A percentile compares a stretch with the other conserved stretches of the same genome.
These are phyloP conservation scores for Eristalis arbustorum DNA, from an alignment of 2,888 invertebrate genomes.

Conservation along the genomic window DNA sequence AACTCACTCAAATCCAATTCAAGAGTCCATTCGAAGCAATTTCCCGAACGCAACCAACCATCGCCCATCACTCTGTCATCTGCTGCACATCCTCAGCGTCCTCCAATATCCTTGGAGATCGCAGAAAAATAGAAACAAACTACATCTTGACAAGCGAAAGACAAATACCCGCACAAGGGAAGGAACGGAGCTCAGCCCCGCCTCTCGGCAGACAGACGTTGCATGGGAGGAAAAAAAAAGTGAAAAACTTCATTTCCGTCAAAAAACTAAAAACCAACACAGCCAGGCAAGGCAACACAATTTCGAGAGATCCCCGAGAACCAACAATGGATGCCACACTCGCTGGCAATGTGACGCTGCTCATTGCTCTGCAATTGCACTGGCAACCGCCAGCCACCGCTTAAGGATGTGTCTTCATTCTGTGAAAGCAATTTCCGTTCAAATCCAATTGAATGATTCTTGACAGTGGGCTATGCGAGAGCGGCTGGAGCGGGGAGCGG, in stretches of 20 bases:
- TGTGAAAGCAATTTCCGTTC: slow-evolving; percentile 68
- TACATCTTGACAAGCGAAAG: slow-evolving; percentile 48
- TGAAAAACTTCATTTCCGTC: slow-evolving; percentile 57
- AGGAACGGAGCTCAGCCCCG: neutral
- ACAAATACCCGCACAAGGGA: slow-evolving; percentile 30
- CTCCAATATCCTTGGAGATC: slow-evolving; percentile 48
- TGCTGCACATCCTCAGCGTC: slow-evolving; percentile 11
- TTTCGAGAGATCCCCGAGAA: slow-evolving; percentile 5
- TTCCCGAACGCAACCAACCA: slow-evolving; percentile 32
- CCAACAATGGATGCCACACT: slow-evolving; percentile 9
- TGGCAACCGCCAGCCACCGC: slow-evolving; percentile 37
- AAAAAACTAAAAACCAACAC: slow-evolving; percentile 34
- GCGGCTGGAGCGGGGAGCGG: neutral
- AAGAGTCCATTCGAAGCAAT: slow-evolving; percentile 47
- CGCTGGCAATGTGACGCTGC: slow-evolving; percentile 1
- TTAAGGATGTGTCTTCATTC: slow-evolving; percentile 46
- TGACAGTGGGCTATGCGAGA: neutral
- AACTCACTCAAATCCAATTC: slow-evolving; percentile 24
- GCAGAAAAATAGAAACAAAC: slow-evolving; percentile 2
- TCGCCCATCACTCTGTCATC: slow-evolving; percentile 29
- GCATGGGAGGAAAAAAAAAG: neutral
- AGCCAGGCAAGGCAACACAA: slow-evolving; percentile 35
- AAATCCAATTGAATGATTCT: slow-evolving; percentile 66
- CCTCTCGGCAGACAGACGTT: neutral
- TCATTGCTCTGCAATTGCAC: slow-evolving; percentile 32